phyloP scores from a whole-genome alignment of 2,888 invertebrate genomes.

The Trissolcus brochymenae region DNA sequence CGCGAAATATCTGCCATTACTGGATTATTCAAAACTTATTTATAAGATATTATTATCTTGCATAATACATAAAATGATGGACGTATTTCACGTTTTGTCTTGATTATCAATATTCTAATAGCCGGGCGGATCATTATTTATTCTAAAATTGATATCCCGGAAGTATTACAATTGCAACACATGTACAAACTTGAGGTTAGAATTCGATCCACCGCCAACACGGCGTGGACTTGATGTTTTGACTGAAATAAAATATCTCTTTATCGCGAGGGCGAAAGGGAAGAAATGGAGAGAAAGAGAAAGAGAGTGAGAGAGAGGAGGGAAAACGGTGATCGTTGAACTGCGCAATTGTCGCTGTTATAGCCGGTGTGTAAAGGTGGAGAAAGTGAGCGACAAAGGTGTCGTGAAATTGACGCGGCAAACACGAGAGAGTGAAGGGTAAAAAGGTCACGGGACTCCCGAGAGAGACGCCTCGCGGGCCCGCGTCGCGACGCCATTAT shows the following conservation, averaged over 20 bases:
- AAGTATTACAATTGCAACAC: no score
- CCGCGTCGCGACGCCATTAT: conserved; percentile 56
- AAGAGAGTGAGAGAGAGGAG: not conserved
- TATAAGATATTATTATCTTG: conserved; percentile 17
- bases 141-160: not conserved
- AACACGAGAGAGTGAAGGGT: conserved; percentile 6
- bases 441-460: conserved; percentile 35
- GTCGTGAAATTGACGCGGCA: conserved; percentile 32
- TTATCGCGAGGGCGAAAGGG: not conserved
- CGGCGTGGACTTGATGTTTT: no score
- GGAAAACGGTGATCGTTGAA: not conserved
- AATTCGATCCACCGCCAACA: no score
- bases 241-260: no score
- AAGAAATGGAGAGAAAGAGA: not conserved
- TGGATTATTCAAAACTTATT: conserved; percentile 29
- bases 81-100: conserved; percentile 17
- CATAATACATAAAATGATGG: conserved; percentile 31
- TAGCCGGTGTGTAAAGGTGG: conserved; percentile 9
- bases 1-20: conserved; percentile 24
- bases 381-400: conserved; percentile 14
- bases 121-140: conserved; percentile 9
- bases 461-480: conserved; percentile 49
- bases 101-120: conserved; percentile 35
- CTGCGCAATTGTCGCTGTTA: not conserved
- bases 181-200: no score